Evolutionary conservation across 2,113 vertebrate species (phyloP).

Genomic region (Chionis minor): DNA sequence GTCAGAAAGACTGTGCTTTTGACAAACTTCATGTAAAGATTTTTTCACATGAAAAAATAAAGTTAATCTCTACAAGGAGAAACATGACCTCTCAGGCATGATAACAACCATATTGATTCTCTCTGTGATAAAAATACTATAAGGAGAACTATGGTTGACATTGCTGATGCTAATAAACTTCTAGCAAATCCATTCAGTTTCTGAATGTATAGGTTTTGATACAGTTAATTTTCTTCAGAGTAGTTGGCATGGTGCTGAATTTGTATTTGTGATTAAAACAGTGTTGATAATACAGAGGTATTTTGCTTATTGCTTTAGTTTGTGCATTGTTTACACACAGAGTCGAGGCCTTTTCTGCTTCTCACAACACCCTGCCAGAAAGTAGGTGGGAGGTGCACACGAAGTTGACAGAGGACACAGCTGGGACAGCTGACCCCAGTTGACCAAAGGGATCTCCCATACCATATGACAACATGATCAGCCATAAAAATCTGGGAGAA

Average conservation of each 20-base stretch:
- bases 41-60: neutral
- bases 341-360: neutral
- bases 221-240: neutral
- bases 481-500: neutral
- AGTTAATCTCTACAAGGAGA: neutral
- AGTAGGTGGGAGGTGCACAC: neutral
- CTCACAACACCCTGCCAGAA: rapidly evolving
- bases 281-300: neutral
- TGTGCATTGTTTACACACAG: neutral
- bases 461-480: rapidly evolving
- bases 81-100: neutral
- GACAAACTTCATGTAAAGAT: neutral
- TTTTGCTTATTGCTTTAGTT: neutral
- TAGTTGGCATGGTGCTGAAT: neutral
- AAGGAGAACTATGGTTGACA: neutral
- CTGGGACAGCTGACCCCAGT: neutral
- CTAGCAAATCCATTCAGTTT: neutral
- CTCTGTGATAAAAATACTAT: neutral
- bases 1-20: neutral
- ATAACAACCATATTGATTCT: neutral
- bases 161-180: neutral
- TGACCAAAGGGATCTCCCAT: no score
- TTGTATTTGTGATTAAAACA: neutral
- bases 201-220: neutral
- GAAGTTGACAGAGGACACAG: neutral